phyloP scores from a whole-genome alignment of 1,140 invertebrate genomes.

The Brachionus manjavacas region DNA sequence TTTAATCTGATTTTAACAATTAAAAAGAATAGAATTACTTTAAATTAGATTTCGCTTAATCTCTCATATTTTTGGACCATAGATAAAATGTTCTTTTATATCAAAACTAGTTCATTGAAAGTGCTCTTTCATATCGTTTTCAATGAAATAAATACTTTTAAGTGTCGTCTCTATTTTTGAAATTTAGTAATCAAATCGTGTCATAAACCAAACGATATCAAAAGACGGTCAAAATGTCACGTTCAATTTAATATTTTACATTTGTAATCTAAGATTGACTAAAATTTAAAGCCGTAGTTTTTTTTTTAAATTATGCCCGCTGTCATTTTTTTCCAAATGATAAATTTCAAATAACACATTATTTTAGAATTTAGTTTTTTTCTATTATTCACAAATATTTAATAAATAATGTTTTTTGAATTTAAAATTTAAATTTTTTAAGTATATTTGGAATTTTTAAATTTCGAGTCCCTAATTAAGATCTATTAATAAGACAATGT shows the following conservation, averaged over 20 bases:
- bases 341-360: neutral
- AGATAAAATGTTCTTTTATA: neutral
- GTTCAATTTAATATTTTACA: neutral
- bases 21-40: conserved; percentile 14
- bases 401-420: neutral
- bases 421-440: neutral
- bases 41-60: neutral
- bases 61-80: neutral
- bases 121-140: neutral
- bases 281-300: neutral
- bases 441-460: neutral
- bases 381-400: neutral
- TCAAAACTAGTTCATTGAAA: neutral
- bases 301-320: neutral
- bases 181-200: neutral
- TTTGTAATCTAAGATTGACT: neutral
- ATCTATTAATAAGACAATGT: neutral
- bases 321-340: neutral
- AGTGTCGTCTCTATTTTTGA: neutral
- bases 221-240: neutral
- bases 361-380: neutral
- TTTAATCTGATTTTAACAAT: conserved; percentile 9
- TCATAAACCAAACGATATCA: neutral
- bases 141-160: neutral
- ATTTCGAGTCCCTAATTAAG: neutral